These are phyloP conservation scores for Nothoprocta perdicaria DNA, from an alignment of 2,113 vertebrate genomes.

Conservation along the genomic window DNA sequence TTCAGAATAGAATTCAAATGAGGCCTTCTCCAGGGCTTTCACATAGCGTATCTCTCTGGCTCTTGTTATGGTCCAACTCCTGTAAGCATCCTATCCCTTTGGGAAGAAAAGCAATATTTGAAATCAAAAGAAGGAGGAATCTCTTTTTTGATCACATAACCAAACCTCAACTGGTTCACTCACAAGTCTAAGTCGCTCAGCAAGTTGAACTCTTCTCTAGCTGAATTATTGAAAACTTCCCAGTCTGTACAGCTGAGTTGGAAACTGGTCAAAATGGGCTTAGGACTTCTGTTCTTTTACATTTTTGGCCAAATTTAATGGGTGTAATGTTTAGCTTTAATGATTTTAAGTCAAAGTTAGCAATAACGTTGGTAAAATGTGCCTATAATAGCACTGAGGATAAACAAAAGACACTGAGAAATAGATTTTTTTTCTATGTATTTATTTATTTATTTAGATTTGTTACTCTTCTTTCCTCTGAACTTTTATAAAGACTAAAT, in stretches of 20 bases:
- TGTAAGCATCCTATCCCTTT: neutral
- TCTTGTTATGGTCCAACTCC: neutral
- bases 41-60: neutral
- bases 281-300: neutral
- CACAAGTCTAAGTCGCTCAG: neutral
- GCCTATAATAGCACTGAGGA: neutral
- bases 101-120: constrained; percentile 9
- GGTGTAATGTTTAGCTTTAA: neutral
- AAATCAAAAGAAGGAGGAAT: constrained; percentile 7
- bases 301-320: neutral
- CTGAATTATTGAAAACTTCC: neutral
- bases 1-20: constrained; percentile 48
- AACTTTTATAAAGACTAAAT: neutral
- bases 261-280: neutral
- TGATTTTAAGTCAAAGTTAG: neutral
- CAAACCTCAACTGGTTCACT: neutral
- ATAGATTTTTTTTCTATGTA: neutral
- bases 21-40: constrained; percentile 24
- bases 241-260: neutral
- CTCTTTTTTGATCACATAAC: neutral
- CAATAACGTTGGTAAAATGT: neutral
- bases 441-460: neutral
- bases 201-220: neutral
- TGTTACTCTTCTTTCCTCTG: neutral
- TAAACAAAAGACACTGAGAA: neutral